Base-by-base conservation (phyloP, 2,797 vertebrate genomes). In the Oreortyx pictus region DNA sequence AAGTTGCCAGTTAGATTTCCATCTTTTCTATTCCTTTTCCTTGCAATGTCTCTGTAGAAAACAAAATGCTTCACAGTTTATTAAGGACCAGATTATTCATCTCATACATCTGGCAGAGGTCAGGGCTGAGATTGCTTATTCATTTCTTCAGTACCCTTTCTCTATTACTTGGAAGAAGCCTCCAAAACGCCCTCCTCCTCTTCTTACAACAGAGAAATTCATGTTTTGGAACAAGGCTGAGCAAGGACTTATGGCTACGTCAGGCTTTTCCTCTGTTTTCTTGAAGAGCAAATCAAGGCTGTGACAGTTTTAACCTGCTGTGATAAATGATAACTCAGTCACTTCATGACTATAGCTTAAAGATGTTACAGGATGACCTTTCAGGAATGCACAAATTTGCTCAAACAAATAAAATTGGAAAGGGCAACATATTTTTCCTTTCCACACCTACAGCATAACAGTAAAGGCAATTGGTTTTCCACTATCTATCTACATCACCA, bases 401-500 rank as follows among this genome's bases (percentile, higher is more conserved):
- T 92, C 75, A 89, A 75, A 86, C 66, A 89, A 76, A 86, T 54
- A 94, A 95, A 90, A 92, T 89, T 24, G 60, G 8, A 88, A 91
- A 92, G 59, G 68, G n/a, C 43, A 85, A 14, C 11, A 49, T 65
- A 52, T 78, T 82, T 90, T 82, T 29, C 20, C 24, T 54, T 56
- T 1, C n/a, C 10, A 31, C 41, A 56, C 16, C 29, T 87, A 88
- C 61, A 37, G 18, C 2, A 9, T 72, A 41, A 44, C 54, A 67
- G 41, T 57, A 22, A 89, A 93, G 56, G 82, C 14, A 44, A 68
- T 71, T 88, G 62, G 61, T 90, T 92, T 92, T 83, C 72, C 43
- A 31, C 85, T 62, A 65, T 71, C n/a, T 77, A 44, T 49, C 15
- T 52, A 52, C 6, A 33, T 89, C 84, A 86, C 16, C 1, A 1